Base-by-base conservation (phyloP, 2,888 invertebrate genomes). In the Alsophila aescularia region DNA sequence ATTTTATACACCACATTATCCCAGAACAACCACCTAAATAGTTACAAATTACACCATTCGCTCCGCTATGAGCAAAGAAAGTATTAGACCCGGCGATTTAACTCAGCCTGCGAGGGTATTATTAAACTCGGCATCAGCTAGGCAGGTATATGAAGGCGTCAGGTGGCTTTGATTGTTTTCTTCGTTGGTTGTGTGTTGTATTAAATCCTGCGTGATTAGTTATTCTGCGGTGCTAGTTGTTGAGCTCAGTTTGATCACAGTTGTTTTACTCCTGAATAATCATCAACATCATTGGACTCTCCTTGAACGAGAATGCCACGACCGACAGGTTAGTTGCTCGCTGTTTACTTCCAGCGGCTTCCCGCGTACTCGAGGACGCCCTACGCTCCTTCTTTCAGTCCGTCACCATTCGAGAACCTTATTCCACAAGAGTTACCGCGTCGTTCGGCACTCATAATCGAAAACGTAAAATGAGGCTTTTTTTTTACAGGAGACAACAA, bases 1-100 rank as follows among this genome's bases (percentile, higher is more conserved):
- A 51, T 56, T 51, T 56, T 64, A 60, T 62, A 52, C 60, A 58
- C 57, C 54, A 60, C 52, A 59, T 59, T 58, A 44, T 45, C 53
- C 60, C 45, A 50, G 36, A 59, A 55, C 59, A 64, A 56, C 53
- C 53, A 48, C 59, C 41, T 51, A 51, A 54, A 50, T 55, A 55
- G 44, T 55, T 50, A 52, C 56, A 48, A 64, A 60, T 60, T 27
- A 54, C 56, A 32, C 57, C 52, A 55, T 60, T 64, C 31, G 24
- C 54, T 27, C 39, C 40, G 59, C 14, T 29, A 41, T 57, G 57
- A 45, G 54, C 56, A 47, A 44, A 61, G 53, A 63, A 61, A 60
- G 53, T 56, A 61, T 60, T 52, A 57, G 35, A 54, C 58, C 57
- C 34, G 13, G 58, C 43, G 56, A 47, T 62, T 57, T 54, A 58